Conservation (phyloP, 1,140 invertebrate genomes). For the Adelges cooleyi region DNA sequence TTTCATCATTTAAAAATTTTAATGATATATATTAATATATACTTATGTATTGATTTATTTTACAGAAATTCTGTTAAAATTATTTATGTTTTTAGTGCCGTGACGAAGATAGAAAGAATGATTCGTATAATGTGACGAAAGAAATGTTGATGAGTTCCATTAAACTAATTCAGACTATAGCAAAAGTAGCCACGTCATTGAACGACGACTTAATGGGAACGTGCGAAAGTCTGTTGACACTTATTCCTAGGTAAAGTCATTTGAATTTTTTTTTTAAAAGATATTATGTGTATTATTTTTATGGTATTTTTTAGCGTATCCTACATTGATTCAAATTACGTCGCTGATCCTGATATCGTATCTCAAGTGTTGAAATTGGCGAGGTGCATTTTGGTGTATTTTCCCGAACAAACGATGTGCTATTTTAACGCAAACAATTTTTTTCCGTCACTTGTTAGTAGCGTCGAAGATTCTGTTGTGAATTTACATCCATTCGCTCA, state of each 20-base stretch:
- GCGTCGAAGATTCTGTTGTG: neutral
- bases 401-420: slow-evolving; percentile 25
- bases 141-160: slow-evolving; percentile 8
- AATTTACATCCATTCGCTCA: slow-evolving; percentile 22
- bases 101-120: slow-evolving; percentile 2
- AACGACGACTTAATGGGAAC: slow-evolving; percentile 20
- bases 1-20: too few species aligned
- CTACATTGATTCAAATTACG: slow-evolving; percentile 22
- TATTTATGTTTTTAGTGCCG: slow-evolving; percentile 20
- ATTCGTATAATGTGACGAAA: slow-evolving; percentile 6
- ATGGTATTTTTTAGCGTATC: slow-evolving; percentile 14
- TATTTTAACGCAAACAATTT: slow-evolving; percentile 22
- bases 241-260: slow-evolving; percentile 2
- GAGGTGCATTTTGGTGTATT: slow-evolving; percentile 10
- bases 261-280: neutral
- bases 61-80: too few species aligned
- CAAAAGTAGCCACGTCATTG: slow-evolving; percentile 13
- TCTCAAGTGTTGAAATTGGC: slow-evolving; percentile 19
- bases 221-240: slow-evolving; percentile 18
- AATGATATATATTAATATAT: too few species aligned
- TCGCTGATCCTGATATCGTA: slow-evolving; percentile 1
- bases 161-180: slow-evolving; percentile 18
- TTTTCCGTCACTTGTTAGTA: neutral
- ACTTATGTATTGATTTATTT: too few species aligned
- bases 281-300: neutral